Evolutionary conservation across 1,140 invertebrate genomes (phyloP), one percentile per base, ranked within the genome.

Genomic region (Drosophila willistoni): DNA sequence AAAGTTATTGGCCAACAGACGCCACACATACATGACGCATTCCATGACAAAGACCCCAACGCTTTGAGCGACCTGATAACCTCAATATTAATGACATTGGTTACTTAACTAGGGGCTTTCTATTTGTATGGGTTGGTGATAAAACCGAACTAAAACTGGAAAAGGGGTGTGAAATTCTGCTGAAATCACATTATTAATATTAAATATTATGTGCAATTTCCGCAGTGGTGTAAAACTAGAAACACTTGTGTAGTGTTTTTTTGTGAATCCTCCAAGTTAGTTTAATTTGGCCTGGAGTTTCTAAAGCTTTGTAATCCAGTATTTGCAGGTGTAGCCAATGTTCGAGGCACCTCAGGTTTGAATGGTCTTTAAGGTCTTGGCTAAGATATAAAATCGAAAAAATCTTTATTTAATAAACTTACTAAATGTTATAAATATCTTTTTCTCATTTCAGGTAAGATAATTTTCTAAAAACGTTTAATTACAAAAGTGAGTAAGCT

Each of bases 41-140:
- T 76, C 25, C n/a, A 59, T 70, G 70, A 39, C 29, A 68, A 77
- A 65, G 59, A 61, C 54, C 61, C 25, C 7, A 13, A 34, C 14
- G 22, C 22, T 13, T 7, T 17, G 51, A 6, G 42, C 69, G 79
- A 85, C 81, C 81, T 78, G 60, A 78, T 85, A 85, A 75, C 82
- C 81, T 56, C 76, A 67, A 66, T 86, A 66, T 55, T 61, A 62
- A 44, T 67, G 67, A 22, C 60, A 44, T 9, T 14, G 34, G 42
- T 22, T 57, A 65, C 64, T 42, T 72, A 41, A 60, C 42, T 17
- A 39, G 13, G 47, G 14, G 19, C 55, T 61, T 29, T 71, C 67
- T 36, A 57, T 41, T 67, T 68, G 17, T 1, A 2, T 33, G 34
- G 33, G 34, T 25, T n/a, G 19, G 9, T 51, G 44, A 51, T 51